Evolutionary conservation across 2,797 vertebrate species (phyloP).

Genomic region (Coccyzus lansbergi): DNA sequence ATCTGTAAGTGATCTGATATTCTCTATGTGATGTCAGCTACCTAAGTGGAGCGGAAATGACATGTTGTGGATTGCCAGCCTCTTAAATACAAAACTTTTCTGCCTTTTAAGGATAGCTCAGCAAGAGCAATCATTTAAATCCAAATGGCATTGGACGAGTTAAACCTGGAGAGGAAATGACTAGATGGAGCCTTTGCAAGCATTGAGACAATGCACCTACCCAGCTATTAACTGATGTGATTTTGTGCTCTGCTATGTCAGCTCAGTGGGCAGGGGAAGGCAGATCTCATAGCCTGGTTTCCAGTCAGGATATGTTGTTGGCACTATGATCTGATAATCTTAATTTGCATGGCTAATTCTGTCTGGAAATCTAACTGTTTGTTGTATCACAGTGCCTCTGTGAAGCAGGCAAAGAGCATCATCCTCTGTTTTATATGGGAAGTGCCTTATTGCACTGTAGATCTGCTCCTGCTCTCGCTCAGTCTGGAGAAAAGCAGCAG

Average conservation of each 20-base stretch:
- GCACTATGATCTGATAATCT: neutral
- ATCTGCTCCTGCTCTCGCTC: neutral
- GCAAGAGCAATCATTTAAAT: neutral
- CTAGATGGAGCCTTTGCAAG: neutral
- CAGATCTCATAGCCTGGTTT: neutral
- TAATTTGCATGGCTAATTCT: neutral
- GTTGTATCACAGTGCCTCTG: neutral
- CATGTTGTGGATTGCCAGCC: neutral
- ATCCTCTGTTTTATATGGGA: neutral
- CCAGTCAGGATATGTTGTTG: neutral
- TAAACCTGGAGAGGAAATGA: neutral
- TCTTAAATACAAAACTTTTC: neutral
- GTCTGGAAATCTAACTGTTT: neutral
- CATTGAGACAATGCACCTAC: neutral
- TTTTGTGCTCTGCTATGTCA: neutral
- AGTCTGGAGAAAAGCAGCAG: neutral
- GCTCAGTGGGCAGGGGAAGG: neutral
- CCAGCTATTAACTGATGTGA: rapidly evolving
- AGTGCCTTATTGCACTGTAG: neutral
- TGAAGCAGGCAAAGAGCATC: neutral
- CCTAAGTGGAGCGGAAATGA: neutral
- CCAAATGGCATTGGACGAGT: neutral
- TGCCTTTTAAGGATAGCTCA: neutral
- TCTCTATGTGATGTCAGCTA: neutral
- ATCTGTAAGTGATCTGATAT: neutral